Evolutionary conservation across 2,113 vertebrate genomes (phyloP).

Genomic region (Romanogobio albipinnatus): DNA sequence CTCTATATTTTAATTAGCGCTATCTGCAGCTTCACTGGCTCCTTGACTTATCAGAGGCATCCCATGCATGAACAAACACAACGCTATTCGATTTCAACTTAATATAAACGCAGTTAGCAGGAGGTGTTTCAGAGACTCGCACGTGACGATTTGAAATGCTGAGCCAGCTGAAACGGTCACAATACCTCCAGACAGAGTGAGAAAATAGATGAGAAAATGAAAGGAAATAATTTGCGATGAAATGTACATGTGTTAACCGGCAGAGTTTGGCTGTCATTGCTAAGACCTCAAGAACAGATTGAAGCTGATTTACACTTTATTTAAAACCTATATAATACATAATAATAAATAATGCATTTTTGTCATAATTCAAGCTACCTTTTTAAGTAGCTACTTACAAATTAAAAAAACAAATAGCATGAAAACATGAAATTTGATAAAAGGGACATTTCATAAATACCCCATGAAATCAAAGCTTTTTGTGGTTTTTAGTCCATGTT

Average conservation of each 20-base stretch:
- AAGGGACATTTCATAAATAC: not conserved
- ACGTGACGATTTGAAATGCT: conserved; percentile 43
- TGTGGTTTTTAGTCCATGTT: not conserved
- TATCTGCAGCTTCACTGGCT: conserved; percentile 51
- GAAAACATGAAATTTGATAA: not conserved
- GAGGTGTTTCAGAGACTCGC: conserved; percentile 30
- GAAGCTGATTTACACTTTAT: not conserved
- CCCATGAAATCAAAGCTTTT: not conserved
- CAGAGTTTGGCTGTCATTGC: conserved; percentile 13
- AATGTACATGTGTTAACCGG: conserved; percentile 18
- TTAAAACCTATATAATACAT: not conserved
- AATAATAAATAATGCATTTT: conserved; percentile 3
- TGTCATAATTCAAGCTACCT: not conserved
- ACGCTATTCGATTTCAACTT: conserved; percentile 47
- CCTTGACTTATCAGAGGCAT: conserved; percentile 53
- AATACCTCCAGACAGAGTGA: conserved; percentile 24
- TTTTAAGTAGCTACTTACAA: not conserved
- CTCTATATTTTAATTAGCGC: conserved; percentile 51
- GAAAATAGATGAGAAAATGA: conserved; percentile 27
- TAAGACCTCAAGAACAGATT: not conserved
- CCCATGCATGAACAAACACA: conserved; percentile 48
- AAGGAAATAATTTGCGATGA: conserved; percentile 4
- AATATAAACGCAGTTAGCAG: conserved; percentile 50
- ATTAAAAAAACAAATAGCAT: not conserved
- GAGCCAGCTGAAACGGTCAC: conserved; percentile 31